These are phyloP conservation scores for Lochmaea crataegi DNA, from an alignment of 2,888 invertebrate genomes.

Conservation along the genomic window DNA sequence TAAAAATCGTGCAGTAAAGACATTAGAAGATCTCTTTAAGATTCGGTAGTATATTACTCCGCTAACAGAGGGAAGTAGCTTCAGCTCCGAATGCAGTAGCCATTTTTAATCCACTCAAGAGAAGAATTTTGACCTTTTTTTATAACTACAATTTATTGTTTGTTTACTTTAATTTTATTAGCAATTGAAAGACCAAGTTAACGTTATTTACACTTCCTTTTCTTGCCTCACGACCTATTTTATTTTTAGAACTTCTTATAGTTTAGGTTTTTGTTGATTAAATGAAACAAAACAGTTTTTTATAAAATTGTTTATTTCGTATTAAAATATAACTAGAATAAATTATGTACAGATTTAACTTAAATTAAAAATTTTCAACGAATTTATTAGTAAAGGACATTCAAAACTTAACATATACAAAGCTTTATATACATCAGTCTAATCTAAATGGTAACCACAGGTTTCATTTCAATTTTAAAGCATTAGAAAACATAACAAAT, in stretches of 20 bases:
- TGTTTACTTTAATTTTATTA: too few species aligned
- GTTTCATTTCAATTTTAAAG: conserved; percentile 4
- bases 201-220: too few species aligned
- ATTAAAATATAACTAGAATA: conserved; percentile 30
- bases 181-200: too few species aligned
- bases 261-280: too few species aligned
- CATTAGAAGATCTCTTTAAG: too few species aligned
- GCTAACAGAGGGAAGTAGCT: too few species aligned
- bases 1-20: too few species aligned
- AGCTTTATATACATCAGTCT: conserved; percentile 42
- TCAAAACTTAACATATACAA: conserved; percentile 36
- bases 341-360: conserved; percentile 24
- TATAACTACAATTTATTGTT: too few species aligned
- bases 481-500: background rate
- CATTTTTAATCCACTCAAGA: background rate
- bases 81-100: background rate
- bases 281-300: background rate
- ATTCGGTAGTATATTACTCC: too few species aligned
- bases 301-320: conserved; percentile 28
- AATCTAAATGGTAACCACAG: conserved; percentile 33
- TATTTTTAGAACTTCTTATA: too few species aligned
- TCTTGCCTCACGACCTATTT: background rate
- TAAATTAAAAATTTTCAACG: conserved; percentile 19
- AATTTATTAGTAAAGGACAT: conserved; percentile 29
- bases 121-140: background rate